A percentile compares a stretch with the other conserved stretches of the same genome.
These are phyloP conservation scores for Taphrorychus bicolor DNA, from an alignment of 2,888 invertebrate genomes.

Conservation along the genomic window DNA sequence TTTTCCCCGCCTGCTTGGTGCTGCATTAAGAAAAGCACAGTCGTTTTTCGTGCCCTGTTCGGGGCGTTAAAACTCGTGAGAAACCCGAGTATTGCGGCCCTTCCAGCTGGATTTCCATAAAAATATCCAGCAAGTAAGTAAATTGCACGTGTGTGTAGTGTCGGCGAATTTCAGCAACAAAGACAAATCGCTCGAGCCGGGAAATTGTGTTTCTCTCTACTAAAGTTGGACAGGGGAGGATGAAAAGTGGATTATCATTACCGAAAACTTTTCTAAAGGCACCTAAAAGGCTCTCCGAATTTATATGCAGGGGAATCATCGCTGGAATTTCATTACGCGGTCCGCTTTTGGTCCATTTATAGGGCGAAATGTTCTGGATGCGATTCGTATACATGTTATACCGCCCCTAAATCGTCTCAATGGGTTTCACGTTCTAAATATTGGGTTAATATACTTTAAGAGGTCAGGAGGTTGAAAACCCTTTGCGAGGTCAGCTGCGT, in stretches of 20 bases:
- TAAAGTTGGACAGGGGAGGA: background rate
- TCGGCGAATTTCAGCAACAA: background rate
- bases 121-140: background rate
- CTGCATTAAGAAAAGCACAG: background rate
- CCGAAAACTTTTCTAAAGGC: background rate
- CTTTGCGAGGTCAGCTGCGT: background rate
- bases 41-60: background rate
- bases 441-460: background rate
- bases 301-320: conserved; percentile 3
- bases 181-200: background rate
- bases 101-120: background rate
- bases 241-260: background rate
- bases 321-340: conserved; percentile 7
- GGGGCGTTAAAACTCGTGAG: background rate
- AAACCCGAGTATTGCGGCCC: background rate
- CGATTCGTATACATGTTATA: too few relatives aligned
- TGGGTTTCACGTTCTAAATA: background rate
- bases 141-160: background rate
- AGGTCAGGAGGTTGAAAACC: background rate
- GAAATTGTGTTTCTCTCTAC: background rate
- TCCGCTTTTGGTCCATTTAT: too few relatives aligned
- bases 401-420: conserved; percentile 4
- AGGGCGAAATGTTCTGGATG: background rate
- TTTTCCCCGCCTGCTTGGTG: background rate
- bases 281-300: background rate